Base-by-base conservation (phyloP, 53 echinoderm and acorn worm genomes). In the Apostichopus leukothele region DNA sequence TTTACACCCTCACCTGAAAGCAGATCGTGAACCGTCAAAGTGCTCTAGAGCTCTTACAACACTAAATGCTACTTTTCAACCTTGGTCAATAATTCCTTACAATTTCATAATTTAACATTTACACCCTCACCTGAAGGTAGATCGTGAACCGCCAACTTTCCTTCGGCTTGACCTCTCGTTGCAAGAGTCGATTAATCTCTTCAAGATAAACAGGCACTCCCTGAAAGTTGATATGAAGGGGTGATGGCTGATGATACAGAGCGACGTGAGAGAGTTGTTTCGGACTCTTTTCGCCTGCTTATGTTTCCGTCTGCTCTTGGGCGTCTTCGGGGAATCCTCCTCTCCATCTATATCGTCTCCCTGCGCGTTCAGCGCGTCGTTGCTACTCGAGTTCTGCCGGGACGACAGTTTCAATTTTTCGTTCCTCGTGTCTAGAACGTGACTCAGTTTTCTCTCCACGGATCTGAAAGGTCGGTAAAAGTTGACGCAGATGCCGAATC, bases 231-330 rank as follows among this genome's bases (percentile, higher is more conserved):
- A 95, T 71, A 97, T 94, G 83, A 97, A 97, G 18, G 95, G 98
- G 90, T 95, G 98, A 95, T 97, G 98, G 78, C 98, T 97, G 74
- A 95, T 73, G 22, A 97, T 97, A 79, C 98, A 97, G 9, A 97
- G 91, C 4, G 98, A 95, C 26, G 98, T 97, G 73, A 97, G 89
- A 3, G 95, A 97, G 89, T 95, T 95, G 89, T 97, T 97, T 14
- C 98, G 90, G 16, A 95, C 86, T 88, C 93, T 91, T 88, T 97
- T 95, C 10, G 98, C 92, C 55, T 94, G 94, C 67, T 94, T 95
- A 12, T 94, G 75, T 77, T 91, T 92, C 86, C 98, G 90, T 22
- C 94, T 89, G 79, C 95, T 95, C 67, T 94, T 89, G 12, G 95
- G 95, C 18, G 98, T 95, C 25, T 92, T 91, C 74, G 89, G 84